These are phyloP conservation scores for Ypsolopha scabrella DNA, from an alignment of 2,888 invertebrate genomes.

Conservation along the genomic window DNA sequence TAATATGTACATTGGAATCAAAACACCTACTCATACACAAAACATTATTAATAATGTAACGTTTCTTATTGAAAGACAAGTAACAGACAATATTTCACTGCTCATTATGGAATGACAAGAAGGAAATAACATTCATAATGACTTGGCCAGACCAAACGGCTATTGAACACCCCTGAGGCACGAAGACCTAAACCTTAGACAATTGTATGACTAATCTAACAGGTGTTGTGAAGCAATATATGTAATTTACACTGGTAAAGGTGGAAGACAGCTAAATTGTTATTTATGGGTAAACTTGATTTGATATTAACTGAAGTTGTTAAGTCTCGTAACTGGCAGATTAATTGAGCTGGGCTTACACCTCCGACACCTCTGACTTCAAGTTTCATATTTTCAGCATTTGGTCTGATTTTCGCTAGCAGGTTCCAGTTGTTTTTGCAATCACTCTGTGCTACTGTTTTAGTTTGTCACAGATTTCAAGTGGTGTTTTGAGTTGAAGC, in stretches of 20 bases:
- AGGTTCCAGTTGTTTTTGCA: too few species aligned
- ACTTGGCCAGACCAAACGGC: not conserved
- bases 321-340: not conserved
- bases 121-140: not conserved
- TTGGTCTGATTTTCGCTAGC: too few species aligned
- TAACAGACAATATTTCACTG: not conserved
- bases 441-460: too few species aligned
- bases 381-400: too few species aligned
- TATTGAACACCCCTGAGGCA: not conserved
- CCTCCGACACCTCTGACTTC: too few species aligned
- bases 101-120: not conserved
- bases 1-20: too few species aligned
- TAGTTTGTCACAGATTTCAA: too few species aligned
- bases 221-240: not conserved
- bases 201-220: conserved; percentile 1
- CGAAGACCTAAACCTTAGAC: not conserved
- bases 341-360: not conserved
- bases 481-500: too few species aligned
- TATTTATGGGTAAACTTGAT: conserved; percentile 10
- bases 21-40: too few species aligned
- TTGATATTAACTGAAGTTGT: not conserved
- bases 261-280: conserved; percentile 2
- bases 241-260: not conserved
- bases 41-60: too few species aligned
- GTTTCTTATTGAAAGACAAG: too few species aligned